Conservation (phyloP, 2,113 vertebrate species). For the Hepsetus odoe region DNA sequence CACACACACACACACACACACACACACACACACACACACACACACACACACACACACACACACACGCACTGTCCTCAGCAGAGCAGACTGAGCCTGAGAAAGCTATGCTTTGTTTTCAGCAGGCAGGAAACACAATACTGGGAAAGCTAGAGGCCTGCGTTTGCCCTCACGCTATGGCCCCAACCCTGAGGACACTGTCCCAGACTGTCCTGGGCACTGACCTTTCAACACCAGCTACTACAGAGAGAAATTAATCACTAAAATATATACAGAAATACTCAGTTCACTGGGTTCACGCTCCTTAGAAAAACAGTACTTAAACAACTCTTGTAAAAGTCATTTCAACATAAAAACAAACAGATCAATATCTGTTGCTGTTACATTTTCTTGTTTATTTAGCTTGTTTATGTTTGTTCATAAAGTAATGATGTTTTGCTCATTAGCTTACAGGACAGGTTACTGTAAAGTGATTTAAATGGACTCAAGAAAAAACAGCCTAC, state of each 20-base stretch:
- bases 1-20: neutral
- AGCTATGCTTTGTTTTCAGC: conserved; percentile 39
- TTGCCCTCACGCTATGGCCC: conserved; percentile 32
- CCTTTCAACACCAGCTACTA: neutral
- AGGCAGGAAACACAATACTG: conserved; percentile 49
- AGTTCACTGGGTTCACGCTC: neutral
- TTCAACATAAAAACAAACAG: neutral
- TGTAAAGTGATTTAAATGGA: neutral
- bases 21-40: neutral
- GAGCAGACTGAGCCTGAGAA: conserved; percentile 35
- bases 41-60: neutral
- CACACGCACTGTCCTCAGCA: neutral
- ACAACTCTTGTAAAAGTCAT: neutral
- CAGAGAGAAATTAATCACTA: neutral
- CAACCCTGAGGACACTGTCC: neutral
- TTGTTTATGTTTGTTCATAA: neutral
- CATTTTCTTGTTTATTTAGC: neutral
- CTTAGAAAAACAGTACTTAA: neutral
- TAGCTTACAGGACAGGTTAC: neutral
- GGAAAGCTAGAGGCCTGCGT: conserved; percentile 25
- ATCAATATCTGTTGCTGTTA: neutral
- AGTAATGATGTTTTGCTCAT: neutral
- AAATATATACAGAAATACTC: neutral
- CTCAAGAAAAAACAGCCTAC: neutral
- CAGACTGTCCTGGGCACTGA: neutral